Percentiles rank a stretch among this genome's conserved stretches.
phyloP scores from a whole-genome alignment of 2,113 vertebrate genomes.

The Phrynocephalus versicolor region DNA sequence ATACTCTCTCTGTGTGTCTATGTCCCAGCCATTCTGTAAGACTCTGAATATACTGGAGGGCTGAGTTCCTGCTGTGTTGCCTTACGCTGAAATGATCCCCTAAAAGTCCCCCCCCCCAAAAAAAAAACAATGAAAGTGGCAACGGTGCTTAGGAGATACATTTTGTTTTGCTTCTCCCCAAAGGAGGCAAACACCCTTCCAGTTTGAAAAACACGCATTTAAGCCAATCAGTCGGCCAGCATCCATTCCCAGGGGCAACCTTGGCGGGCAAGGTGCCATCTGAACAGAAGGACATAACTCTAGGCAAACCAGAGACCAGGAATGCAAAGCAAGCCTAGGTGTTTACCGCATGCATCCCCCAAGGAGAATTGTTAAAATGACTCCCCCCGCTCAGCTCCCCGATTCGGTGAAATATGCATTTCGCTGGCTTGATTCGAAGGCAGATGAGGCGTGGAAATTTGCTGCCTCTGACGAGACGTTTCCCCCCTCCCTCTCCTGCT shows the following conservation, averaged over 20 bases:
- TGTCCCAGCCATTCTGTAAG: no score
- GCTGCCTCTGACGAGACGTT: background rate
- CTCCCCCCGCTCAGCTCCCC: constrained; percentile 55
- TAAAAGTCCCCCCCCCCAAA: constrained; percentile 15
- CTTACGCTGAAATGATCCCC: constrained; percentile 73
- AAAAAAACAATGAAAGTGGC: background rate
- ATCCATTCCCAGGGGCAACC: constrained; percentile 71
- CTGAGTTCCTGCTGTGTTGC: constrained; percentile 53
- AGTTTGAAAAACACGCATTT: constrained; percentile 73
- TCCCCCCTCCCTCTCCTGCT: background rate
- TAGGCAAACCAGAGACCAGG: constrained; percentile 80
- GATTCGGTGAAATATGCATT: constrained; percentile 51
- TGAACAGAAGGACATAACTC: constrained; percentile 79
- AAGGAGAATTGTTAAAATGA: constrained; percentile 73
- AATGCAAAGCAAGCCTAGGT: constrained; percentile 77
- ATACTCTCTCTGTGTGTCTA: constrained; percentile 42
- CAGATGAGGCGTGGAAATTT: constrained; percentile 30
- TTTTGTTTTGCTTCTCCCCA: constrained; percentile 69
- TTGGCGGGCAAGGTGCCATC: constrained; percentile 75
- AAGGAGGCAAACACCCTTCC: constrained; percentile 72
- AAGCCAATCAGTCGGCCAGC: constrained; percentile 77
- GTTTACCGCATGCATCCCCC: constrained; percentile 76
- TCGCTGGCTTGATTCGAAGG: constrained; percentile 56
- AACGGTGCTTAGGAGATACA: constrained; percentile 68
- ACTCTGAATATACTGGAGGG: constrained; percentile 35